Base-by-base conservation (phyloP, 2,888 invertebrate genomes). In the Polydrusus pterygomalis region DNA sequence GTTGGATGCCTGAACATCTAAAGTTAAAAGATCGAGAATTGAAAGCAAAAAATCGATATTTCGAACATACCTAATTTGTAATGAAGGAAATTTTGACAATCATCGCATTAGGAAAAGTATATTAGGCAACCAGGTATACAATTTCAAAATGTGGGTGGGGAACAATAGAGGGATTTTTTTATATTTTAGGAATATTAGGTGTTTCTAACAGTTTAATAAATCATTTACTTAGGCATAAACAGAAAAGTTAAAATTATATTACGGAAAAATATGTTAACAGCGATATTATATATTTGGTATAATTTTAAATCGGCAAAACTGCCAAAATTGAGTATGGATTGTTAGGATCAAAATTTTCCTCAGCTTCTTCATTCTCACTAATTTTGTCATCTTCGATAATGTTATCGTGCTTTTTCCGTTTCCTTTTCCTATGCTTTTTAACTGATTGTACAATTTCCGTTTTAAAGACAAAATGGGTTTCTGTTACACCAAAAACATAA, bases 291-390 rank as follows among this genome's bases (percentile, higher is more conserved):
- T n/a, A n/a, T n/a, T n/a, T n/a, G n/a, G n/a, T n/a, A n/a, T n/a
- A n/a, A n/a, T 56, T 67, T 30, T 18, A 75, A 74, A 78, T 80
- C 75, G 60, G 80, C 15, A 70, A 45, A 56, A 79, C 67, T 56
- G 79, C 71, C 71, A 85, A 80, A 40, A 84, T 62, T 38, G 84
- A 83, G 81, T 82, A 85, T 64, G 79, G 82, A 79, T 85, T 85
- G 79, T 85, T 84, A 58, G 79, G 80, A 80, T 85, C 84, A 20
- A 81, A 74, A 74, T 79, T 20, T 11, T 80, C 71, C 65, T 77
- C 68, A 13, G 25, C 20, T 34, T 73, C 65, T 25, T 76, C 79
- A 56, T 78, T 70, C 5, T 77, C 60, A 70, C 65, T 65, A 40
- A 43, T 51, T 17, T 64, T 20, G 34, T 15, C 18, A 10, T 62